phyloP scores from a whole-genome alignment of 2,888 invertebrate genomes.

The Stegana nigrithorax region DNA sequence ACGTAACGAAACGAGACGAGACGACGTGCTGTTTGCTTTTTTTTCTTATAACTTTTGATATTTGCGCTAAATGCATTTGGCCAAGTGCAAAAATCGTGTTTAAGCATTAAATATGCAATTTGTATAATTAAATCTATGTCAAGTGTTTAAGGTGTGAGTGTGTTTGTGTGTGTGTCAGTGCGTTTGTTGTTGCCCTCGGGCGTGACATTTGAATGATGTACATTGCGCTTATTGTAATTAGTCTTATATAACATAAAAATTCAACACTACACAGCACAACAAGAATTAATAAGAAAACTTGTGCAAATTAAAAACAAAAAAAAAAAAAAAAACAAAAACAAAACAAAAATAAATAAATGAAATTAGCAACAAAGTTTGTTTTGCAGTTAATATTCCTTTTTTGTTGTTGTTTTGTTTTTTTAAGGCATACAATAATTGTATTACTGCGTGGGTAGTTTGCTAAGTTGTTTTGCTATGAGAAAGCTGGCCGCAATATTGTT shows the following conservation, averaged over 20 bases:
- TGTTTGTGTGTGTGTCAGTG: neutral
- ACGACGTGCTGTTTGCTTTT: too few species aligned
- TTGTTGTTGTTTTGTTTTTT: constrained; percentile 29
- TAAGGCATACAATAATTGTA: too few species aligned
- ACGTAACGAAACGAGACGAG: too few species aligned
- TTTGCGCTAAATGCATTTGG: constrained; percentile 27
- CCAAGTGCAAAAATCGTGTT: constrained; percentile 43
- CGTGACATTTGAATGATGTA: neutral
- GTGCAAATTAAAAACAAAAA: constrained; percentile 5
- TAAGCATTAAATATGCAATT: constrained; percentile 30
- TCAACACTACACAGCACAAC: too few species aligned
- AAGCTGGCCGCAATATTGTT: too few species aligned
- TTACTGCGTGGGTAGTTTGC: too few species aligned
- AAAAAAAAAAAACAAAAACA: constrained; percentile 48
- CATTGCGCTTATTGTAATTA: neutral
- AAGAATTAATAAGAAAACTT: too few species aligned
- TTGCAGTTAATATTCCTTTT: too few species aligned
- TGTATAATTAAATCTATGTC: constrained; percentile 14
- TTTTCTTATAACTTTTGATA: constrained; percentile 47
- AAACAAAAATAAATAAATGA: too few species aligned
- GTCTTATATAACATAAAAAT: neutral
- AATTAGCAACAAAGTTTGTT: too few species aligned
- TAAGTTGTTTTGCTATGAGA: too few species aligned
- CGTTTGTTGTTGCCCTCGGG: neutral
- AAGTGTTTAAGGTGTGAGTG: too few species aligned